These are phyloP conservation scores for Hormaphis cornu DNA, from an alignment of 1,140 invertebrate genomes.

Conservation along the genomic window DNA sequence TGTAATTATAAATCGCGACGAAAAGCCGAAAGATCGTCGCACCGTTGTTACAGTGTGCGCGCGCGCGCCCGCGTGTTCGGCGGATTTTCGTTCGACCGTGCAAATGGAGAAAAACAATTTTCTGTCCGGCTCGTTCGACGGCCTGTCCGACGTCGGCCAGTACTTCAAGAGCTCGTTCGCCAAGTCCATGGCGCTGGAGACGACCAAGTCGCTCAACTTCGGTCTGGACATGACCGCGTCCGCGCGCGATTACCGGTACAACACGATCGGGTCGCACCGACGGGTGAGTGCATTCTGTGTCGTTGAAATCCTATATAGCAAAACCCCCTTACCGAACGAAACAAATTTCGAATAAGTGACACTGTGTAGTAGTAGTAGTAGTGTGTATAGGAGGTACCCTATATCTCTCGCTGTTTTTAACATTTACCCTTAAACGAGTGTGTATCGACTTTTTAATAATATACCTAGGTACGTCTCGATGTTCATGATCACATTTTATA, in stretches of 20 bases:
- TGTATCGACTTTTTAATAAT: too few species aligned
- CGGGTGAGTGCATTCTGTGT: background rate
- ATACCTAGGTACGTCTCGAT: too few species aligned
- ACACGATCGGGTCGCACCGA: background rate
- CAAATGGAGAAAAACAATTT: background rate
- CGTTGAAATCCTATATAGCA: too few species aligned
- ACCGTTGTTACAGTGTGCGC: too few species aligned
- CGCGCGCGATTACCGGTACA: background rate
- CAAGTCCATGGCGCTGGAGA: slow-evolving; percentile 20
- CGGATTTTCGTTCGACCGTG: background rate
- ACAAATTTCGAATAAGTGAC: too few species aligned
- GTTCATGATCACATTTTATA: too few species aligned
- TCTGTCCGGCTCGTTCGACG: slow-evolving; percentile 20
- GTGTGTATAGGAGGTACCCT: too few species aligned
- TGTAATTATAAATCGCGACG: background rate
- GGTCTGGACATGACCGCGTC: background rate
- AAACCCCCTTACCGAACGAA: too few species aligned
- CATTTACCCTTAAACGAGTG: too few species aligned
- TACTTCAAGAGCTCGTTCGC: slow-evolving; percentile 24
- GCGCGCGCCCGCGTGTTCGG: background rate
- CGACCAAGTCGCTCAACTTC: slow-evolving; percentile 15
- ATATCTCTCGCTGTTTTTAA: too few species aligned
- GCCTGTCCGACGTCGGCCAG: background rate
- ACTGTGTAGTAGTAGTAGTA: too few species aligned
- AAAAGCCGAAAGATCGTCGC: background rate